Conservation (phyloP, 1,140 invertebrate species). For the Zaprionus inermis region DNA sequence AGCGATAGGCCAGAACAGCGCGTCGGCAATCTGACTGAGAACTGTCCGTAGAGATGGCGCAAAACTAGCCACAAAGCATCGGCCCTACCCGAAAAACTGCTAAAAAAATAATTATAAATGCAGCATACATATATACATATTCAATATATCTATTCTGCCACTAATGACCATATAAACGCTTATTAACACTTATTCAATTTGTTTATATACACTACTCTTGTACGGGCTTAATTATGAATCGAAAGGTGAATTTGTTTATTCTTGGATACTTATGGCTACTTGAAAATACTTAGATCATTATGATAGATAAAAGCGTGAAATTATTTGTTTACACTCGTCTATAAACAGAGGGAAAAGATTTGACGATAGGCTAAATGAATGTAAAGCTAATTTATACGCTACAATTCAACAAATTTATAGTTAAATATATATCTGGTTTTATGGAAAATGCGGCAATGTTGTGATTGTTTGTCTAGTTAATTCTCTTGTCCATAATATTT, state of each 20-base stretch:
- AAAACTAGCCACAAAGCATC: background rate
- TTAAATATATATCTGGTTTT: background rate
- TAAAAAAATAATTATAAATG: constrained; percentile 38
- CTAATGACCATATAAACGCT: background rate
- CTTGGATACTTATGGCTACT: background rate
- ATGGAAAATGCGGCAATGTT: background rate
- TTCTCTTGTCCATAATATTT: background rate
- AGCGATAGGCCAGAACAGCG: constrained; percentile 37
- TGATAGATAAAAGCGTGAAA: background rate
- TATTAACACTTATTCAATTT: constrained; percentile 10
- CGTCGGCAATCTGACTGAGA: constrained; percentile 37
- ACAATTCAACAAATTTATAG: background rate
- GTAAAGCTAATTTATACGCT: background rate
- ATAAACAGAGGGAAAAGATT: background rate
- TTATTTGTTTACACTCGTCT: background rate
- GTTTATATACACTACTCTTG: constrained; percentile 7
- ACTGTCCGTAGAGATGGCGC: constrained; percentile 40
- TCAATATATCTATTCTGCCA: background rate
- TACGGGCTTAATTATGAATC: background rate
- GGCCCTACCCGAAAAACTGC: constrained; percentile 13
- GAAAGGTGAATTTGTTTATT: background rate
- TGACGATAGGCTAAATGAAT: background rate
- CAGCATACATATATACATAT: background rate
- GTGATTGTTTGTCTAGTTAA: background rate
- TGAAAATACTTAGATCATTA: background rate